Conservation (phyloP, 2,113 vertebrate species). For the Clarias magur region DNA sequence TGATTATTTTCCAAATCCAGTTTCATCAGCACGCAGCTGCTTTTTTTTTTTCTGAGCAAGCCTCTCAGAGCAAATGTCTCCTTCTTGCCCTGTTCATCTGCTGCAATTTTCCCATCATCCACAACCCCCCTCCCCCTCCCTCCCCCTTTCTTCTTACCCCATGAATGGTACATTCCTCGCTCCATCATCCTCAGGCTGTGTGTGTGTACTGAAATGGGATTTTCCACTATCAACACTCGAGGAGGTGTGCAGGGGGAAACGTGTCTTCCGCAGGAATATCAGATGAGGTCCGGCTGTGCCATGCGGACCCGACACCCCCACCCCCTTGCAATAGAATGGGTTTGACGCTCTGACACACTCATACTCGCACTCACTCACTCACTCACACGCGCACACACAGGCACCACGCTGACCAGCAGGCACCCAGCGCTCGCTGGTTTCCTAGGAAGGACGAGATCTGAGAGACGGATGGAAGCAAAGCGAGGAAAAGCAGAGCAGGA, state of each 20-base stretch:
- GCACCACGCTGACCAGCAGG: constrained; percentile 41
- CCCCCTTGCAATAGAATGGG: constrained; percentile 35
- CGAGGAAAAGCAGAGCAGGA: constrained; percentile 26
- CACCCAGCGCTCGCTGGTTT: constrained; percentile 28
- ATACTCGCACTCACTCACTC: constrained; percentile 23
- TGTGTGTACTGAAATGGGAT: not conserved
- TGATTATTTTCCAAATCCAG: not conserved
- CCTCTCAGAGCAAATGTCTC: not conserved
- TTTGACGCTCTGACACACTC: constrained; percentile 56
- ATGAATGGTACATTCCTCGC: constrained; percentile 32
- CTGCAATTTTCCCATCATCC: constrained; percentile 21
- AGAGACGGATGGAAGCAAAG: constrained; percentile 24
- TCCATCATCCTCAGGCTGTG: constrained; percentile 15
- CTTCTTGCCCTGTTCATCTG: constrained; percentile 18
- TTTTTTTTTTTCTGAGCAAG: not conserved
- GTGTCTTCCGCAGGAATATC: constrained; percentile 43
- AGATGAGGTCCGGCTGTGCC: constrained; percentile 48
- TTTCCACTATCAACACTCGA: constrained; percentile 44
- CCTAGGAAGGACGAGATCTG: constrained; percentile 2
- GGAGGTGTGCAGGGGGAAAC: not conserved
- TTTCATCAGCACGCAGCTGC: not conserved
- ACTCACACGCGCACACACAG: constrained; percentile 41
- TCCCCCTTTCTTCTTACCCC: not conserved
- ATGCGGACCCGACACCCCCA: constrained; percentile 39
- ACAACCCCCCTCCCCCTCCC: not conserved